Evolutionary conservation across 2,797 vertebrate genomes (phyloP).

Genomic region (Manis crassicaudata): DNA sequence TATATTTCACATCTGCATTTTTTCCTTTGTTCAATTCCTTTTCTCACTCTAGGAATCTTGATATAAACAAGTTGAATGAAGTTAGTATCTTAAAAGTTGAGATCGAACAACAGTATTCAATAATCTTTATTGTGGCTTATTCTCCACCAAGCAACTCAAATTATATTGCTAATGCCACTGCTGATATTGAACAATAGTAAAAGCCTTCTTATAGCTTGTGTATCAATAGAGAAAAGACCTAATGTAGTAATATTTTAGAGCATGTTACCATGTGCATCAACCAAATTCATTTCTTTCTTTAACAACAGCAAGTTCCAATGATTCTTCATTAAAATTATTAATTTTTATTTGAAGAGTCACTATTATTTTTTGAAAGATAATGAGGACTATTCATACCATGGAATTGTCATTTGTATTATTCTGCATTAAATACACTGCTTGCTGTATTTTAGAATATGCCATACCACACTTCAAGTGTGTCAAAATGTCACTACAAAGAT

Average conservation of each 20-base stretch:
- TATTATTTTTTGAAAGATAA: constrained; percentile 75
- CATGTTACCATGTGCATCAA: constrained; percentile 52
- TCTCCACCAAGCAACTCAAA: constrained; percentile 64
- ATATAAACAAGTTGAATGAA: not conserved
- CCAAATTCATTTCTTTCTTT: constrained; percentile 69
- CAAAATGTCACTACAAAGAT: not conserved
- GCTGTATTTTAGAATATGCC: not conserved
- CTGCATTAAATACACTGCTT: constrained; percentile 3
- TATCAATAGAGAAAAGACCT: constrained; percentile 40
- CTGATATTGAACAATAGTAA: constrained; percentile 75
- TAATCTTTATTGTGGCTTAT: constrained; percentile 59
- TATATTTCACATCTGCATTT: not conserved
- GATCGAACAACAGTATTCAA: constrained; percentile 23
- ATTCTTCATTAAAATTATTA: constrained; percentile 80
- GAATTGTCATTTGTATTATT: not conserved
- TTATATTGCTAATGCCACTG: constrained; percentile 66
- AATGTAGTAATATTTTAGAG: constrained; percentile 67
- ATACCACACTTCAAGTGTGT: not conserved
- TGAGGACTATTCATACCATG: constrained; percentile 35
- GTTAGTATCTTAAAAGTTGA: constrained; percentile 52
- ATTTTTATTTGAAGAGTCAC: constrained; percentile 75
- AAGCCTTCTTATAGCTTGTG: constrained; percentile 72
- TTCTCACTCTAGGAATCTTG: constrained; percentile 16
- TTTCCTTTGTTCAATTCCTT: constrained; percentile 24
- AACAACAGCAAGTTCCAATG: constrained; percentile 38